Conservation (phyloP, 2,113 vertebrate species). For the Numenius arquata region DNA sequence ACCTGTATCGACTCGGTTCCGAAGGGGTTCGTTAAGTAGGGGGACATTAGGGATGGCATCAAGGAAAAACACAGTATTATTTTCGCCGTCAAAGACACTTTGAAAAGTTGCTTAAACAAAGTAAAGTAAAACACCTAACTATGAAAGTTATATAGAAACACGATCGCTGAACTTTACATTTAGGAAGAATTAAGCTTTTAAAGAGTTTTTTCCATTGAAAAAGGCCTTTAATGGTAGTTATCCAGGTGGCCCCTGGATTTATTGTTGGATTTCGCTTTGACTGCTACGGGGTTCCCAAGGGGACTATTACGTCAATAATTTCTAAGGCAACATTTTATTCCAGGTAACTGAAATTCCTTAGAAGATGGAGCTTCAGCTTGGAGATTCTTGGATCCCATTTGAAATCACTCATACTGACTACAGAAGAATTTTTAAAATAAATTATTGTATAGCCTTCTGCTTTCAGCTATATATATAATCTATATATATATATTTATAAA, state of each 20-base stretch:
- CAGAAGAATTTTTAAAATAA: constrained; percentile 37
- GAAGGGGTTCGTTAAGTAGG: not conserved
- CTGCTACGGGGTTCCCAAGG: constrained; percentile 69
- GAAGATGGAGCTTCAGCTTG: constrained; percentile 69
- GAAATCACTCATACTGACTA: constrained; percentile 59
- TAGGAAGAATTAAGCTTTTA: constrained; percentile 79
- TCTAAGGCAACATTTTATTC: constrained; percentile 78
- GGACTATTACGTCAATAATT: constrained; percentile 78
- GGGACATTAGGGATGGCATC: constrained; percentile 1
- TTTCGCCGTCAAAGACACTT: constrained; percentile 14
- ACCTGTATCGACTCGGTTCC: not conserved
- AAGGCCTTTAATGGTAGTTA: constrained; percentile 68
- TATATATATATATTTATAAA: not conserved
- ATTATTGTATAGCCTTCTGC: not conserved
- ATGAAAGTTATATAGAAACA: constrained; percentile 55
- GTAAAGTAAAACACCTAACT: constrained; percentile 30
- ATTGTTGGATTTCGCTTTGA: constrained; percentile 77
- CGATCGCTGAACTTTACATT: constrained; percentile 56
- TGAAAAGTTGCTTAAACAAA: constrained; percentile 51
- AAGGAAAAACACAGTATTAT: not conserved
- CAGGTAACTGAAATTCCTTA: constrained; percentile 76
- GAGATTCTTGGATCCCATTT: constrained; percentile 65
- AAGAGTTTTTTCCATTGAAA: constrained; percentile 64
- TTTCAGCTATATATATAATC: not conserved
- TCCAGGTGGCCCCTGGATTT: constrained; percentile 80